Base-by-base conservation (phyloP, 2,888 invertebrate species). In the Limenitis camilla region DNA sequence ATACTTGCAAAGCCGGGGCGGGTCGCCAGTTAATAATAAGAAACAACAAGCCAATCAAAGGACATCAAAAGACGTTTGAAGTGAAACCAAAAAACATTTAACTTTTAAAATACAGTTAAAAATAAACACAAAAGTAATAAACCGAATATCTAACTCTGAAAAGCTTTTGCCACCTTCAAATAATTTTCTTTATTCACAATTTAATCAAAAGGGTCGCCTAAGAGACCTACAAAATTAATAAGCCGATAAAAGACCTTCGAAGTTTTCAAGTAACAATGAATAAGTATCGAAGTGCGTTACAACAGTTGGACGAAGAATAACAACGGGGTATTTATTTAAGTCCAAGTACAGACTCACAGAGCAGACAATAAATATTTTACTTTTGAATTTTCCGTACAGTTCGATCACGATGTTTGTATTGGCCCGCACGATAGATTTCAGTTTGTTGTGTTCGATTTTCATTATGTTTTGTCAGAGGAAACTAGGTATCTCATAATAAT, bases 381-480 rank as follows among this genome's bases (percentile, higher is more conserved):
- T 74, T 75, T 74, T 73, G 73, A 79, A 76, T 68, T 69, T 63
- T 61, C 58, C 69, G 69, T 76, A 71, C 66, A 62, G 64, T 59
- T 64, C 53, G 60, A 45, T 59, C 59, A 59, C 60, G 57, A 57
- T 74, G 69, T 77, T 74, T 72, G 67, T 65, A 56, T 69, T 65
- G 63, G 64, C 62, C 60, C 61, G 64, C 63, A 65, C 68, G 68
- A 68, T 67, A 66, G 69, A 67, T 75, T 78, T 74, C 78, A 78
- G 78, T 78, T 78, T 75, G 71, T 70, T 73, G 64, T 78, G 71
- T 79, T 81, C 78, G 76, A 73, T 78, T 74, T 75, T 72, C 71
- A 67, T 71, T 73, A 71, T 72, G 58, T 64, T 63, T 65, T 63
- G 62, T 60, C 53, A 60, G 57, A 59, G 50, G 51, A 56, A 58